phyloP scores from a whole-genome alignment of 2,888 invertebrate genomes.

The Yponomeuta plumbellus region DNA sequence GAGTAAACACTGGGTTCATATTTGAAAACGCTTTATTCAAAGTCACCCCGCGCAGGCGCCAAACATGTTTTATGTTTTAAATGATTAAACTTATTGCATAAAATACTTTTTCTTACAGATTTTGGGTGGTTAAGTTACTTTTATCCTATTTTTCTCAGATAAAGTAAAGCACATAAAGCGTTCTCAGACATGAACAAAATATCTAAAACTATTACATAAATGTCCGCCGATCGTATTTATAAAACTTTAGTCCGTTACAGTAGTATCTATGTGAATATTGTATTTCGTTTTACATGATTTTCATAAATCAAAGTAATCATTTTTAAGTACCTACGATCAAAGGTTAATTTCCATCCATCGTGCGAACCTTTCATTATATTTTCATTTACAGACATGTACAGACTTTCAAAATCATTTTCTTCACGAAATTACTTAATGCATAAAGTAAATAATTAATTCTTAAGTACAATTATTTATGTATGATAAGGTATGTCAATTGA shows the following conservation, averaged over 20 bases:
- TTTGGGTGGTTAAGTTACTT: no score
- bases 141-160: no score
- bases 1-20: conserved; percentile 26
- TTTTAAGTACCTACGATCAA: background rate
- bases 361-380: background rate
- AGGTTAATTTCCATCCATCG: background rate
- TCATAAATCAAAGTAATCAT: background rate
- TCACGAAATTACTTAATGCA: background rate
- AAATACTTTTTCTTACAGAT: no score
- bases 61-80: no score
- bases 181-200: background rate
- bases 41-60: background rate
- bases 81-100: no score
- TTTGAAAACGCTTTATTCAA: conserved; percentile 28
- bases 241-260: conserved; percentile 46
- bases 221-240: conserved; percentile 44
- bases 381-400: no score
- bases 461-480: conserved; percentile 47
- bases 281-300: conserved; percentile 21
- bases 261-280: conserved; percentile 41
- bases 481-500: conserved; percentile 66
- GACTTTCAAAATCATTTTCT: background rate
- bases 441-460: background rate
- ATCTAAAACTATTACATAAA: conserved; percentile 12
- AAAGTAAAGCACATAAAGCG: background rate